phyloP scores from a whole-genome alignment of 2,797 vertebrate species.

The Oryzias dopingdopingensis region DNA sequence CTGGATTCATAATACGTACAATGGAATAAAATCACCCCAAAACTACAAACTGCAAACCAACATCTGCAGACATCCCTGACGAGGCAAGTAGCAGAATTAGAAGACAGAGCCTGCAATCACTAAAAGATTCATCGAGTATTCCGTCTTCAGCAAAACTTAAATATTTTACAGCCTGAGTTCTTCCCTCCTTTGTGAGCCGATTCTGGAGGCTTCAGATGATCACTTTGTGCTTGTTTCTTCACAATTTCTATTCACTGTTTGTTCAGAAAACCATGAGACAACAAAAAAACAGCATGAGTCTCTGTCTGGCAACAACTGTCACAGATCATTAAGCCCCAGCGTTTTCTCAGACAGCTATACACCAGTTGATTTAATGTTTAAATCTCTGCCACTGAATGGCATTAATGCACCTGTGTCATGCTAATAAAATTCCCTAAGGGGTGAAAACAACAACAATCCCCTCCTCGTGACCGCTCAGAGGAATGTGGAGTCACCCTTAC shows the following conservation, averaged over 20 bases:
- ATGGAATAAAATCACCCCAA: slow-evolving; percentile 22
- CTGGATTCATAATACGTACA: too few relatives aligned
- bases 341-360: slow-evolving; percentile 18
- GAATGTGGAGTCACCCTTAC: slow-evolving; percentile 26
- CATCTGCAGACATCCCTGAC: too few relatives aligned
- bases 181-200: slow-evolving; percentile 8
- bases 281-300: slow-evolving; percentile 50
- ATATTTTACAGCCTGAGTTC: slow-evolving; percentile 49
- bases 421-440: slow-evolving; percentile 36
- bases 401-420: slow-evolving; percentile 39
- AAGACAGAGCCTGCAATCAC: slow-evolving; percentile 30
- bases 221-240: slow-evolving; percentile 21
- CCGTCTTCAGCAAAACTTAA: slow-evolving; percentile 41
- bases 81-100: slow-evolving; percentile 7
- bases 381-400: slow-evolving; percentile 24
- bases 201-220: slow-evolving; percentile 16
- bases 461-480: slow-evolving; percentile 42
- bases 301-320: slow-evolving; percentile 48
- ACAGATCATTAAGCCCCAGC: slow-evolving; percentile 42
- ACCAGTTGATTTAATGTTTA: slow-evolving; percentile 18
- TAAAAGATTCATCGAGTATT: slow-evolving; percentile 48
- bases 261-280: slow-evolving; percentile 48
- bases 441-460: slow-evolving; percentile 46
- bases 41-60: slow-evolving; percentile 30
- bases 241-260: slow-evolving; percentile 25